Evolutionary conservation across 2,888 invertebrate genomes (phyloP).

Genomic region (Lobophora halterata): DNA sequence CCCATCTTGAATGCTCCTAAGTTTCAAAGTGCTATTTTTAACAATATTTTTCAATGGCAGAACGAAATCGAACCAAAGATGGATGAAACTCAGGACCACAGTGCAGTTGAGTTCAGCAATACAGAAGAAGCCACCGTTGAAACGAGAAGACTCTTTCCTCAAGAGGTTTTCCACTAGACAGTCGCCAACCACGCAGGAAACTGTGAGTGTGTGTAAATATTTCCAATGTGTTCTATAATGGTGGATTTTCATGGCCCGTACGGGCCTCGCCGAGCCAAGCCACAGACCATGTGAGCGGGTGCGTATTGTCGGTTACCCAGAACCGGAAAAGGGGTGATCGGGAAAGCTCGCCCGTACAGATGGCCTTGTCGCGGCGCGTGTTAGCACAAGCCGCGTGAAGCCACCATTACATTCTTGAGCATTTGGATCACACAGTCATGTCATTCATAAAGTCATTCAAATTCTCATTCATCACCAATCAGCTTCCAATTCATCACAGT

Average conservation of each 20-base stretch:
- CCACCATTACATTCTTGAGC: too few relatives aligned
- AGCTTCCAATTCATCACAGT: too few relatives aligned
- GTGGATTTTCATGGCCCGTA: slow-evolving; percentile 24
- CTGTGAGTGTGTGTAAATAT: slow-evolving; percentile 68
- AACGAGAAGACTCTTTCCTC: slow-evolving; percentile 95
- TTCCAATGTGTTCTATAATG: slow-evolving; percentile 6
- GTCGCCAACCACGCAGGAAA: slow-evolving; percentile 92
- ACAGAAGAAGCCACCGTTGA: slow-evolving; percentile 93
- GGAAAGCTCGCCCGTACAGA: too few relatives aligned
- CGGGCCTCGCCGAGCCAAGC: too few relatives aligned
- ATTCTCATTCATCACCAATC: too few relatives aligned
- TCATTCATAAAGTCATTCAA: too few relatives aligned
- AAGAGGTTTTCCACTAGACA: slow-evolving; percentile 96
- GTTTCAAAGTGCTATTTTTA: slow-evolving; percentile 45
- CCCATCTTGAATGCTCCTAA: slow-evolving; percentile 40
- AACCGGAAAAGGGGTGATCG: too few relatives aligned
- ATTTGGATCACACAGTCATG: too few relatives aligned
- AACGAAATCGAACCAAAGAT: slow-evolving; percentile 96
- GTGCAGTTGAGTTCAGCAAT: slow-evolving; percentile 94
- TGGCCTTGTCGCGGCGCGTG: too few relatives aligned
- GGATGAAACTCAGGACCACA: slow-evolving; percentile 97
- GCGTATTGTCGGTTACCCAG: too few relatives aligned
- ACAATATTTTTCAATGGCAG: slow-evolving; percentile 71
- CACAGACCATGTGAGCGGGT: too few relatives aligned
- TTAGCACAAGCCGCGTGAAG: too few relatives aligned